phyloP scores from a whole-genome alignment of 2,797 vertebrate species.

The Helicolenus hilgendorfi region DNA sequence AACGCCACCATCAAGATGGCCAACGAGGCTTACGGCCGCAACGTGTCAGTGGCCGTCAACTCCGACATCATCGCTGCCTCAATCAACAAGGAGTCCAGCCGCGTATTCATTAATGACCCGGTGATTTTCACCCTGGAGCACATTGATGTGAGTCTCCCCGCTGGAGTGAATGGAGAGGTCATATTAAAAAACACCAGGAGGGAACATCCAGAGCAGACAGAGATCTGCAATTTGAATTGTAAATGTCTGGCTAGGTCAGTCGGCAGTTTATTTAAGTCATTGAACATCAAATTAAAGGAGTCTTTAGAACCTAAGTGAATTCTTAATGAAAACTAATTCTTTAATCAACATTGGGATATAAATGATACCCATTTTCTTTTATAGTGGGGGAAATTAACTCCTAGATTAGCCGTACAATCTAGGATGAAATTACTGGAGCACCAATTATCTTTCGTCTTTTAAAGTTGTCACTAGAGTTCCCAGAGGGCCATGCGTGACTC shows the following conservation, averaged over 20 bases:
- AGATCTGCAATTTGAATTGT: conserved; percentile 92
- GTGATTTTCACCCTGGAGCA: conserved; percentile 98
- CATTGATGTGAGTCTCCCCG: conserved; percentile 95
- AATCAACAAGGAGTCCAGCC: conserved; percentile 99
- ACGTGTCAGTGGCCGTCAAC: conserved; percentile 96
- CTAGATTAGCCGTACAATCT: conserved; percentile 94
- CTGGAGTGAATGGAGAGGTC: conserved; percentile 84
- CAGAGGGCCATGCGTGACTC: conserved; percentile 84
- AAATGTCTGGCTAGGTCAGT: conserved; percentile 94
- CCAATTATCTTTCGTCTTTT: conserved; percentile 92
- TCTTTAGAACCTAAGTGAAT: conserved; percentile 97
- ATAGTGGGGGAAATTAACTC: conserved; percentile 95
- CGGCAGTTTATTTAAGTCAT: conserved; percentile 95
- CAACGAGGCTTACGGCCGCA: conserved; percentile 92
- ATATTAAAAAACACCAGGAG: conserved; percentile 87
- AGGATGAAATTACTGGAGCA: conserved; percentile 91
- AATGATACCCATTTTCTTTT: conserved; percentile 95
- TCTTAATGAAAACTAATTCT: conserved; percentile 99
- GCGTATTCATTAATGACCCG: conserved; percentile 97
- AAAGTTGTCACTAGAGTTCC: conserved; percentile 90
- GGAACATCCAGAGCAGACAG: conserved; percentile 78
- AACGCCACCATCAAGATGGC: conserved; percentile 97
- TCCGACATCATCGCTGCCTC: conserved; percentile 98
- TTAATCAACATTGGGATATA: conserved; percentile 99
- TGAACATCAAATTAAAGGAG: conserved; percentile 98